Conservation (phyloP, 2,113 vertebrate species). For the Electrona antarctica region DNA sequence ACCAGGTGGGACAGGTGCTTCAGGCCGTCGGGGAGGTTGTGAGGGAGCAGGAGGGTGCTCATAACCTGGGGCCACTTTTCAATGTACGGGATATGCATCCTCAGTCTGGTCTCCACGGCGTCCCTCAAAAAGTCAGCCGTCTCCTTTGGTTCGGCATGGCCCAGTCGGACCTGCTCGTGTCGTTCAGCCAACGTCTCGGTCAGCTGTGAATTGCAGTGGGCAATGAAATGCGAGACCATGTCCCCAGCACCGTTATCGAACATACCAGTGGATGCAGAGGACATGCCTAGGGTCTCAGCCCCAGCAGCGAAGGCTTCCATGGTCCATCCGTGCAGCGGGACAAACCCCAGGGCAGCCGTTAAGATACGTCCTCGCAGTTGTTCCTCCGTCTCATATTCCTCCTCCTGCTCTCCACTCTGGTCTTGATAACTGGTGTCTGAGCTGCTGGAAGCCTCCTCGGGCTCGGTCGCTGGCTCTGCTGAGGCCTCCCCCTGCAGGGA, state of each 20-base stretch:
- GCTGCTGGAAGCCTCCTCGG: constrained; percentile 50
- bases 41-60: constrained; percentile 90
- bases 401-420: constrained; percentile 86
- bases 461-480: constrained; percentile 18
- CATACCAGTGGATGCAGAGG: constrained; percentile 88
- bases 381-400: constrained; percentile 92
- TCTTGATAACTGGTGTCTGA: constrained; percentile 84
- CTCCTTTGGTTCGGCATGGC: constrained; percentile 86
- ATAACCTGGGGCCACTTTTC: constrained; percentile 96
- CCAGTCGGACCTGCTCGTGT: constrained; percentile 87
- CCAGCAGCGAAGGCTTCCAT: constrained; percentile 91
- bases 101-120: constrained; percentile 89
- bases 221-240: constrained; percentile 89
- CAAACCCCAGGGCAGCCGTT: constrained; percentile 87
- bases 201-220: constrained; percentile 86
- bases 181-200: constrained; percentile 82
- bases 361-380: constrained; percentile 91
- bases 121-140: constrained; percentile 87
- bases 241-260: constrained; percentile 89
- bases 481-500: constrained; percentile 40
- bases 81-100: constrained; percentile 95
- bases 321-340: constrained; percentile 90
- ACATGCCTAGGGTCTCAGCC: constrained; percentile 87
- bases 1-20: constrained; percentile 90
- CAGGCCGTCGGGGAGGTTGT: constrained; percentile 93